These are phyloP conservation scores for Polypedilum pembai DNA, from an alignment of 1,140 invertebrate genomes.

Conservation along the genomic window DNA sequence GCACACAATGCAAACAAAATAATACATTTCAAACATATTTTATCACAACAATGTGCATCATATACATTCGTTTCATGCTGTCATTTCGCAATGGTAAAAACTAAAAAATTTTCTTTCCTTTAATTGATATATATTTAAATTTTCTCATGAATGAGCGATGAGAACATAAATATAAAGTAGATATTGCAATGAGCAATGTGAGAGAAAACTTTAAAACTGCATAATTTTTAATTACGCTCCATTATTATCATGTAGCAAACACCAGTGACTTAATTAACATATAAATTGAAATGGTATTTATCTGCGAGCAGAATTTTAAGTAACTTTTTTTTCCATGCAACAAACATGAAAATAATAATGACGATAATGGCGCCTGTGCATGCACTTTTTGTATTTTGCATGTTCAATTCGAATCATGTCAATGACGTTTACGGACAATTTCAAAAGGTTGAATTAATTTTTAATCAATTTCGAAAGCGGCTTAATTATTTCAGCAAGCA, in stretches of 20 bases:
- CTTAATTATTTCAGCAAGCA: too few relatives aligned
- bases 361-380: too few relatives aligned
- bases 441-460: too few relatives aligned
- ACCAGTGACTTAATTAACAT: conserved; percentile 20
- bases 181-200: background rate
- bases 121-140: conserved; percentile 6
- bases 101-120: too few relatives aligned
- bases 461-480: too few relatives aligned
- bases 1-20: background rate
- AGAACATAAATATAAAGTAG: background rate
- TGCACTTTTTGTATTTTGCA: too few relatives aligned
- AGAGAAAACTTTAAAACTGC: conserved; percentile 20
- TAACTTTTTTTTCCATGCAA: too few relatives aligned
- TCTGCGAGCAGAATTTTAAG: background rate
- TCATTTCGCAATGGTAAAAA: background rate
- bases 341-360: too few relatives aligned
- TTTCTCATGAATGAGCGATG: background rate
- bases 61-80: background rate
- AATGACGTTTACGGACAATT: too few relatives aligned
- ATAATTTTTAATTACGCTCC: conserved; percentile 21
- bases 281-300: conserved; percentile 14
- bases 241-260: conserved; percentile 24
- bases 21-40: conserved; percentile 20
- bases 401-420: too few relatives aligned
- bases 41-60: background rate